Percentiles rank a stretch among this genome's conserved stretches.
Evolutionary conservation across 2,113 vertebrate species (phyloP).

Genomic region (Pseudorhombus dupliciocellatus): DNA sequence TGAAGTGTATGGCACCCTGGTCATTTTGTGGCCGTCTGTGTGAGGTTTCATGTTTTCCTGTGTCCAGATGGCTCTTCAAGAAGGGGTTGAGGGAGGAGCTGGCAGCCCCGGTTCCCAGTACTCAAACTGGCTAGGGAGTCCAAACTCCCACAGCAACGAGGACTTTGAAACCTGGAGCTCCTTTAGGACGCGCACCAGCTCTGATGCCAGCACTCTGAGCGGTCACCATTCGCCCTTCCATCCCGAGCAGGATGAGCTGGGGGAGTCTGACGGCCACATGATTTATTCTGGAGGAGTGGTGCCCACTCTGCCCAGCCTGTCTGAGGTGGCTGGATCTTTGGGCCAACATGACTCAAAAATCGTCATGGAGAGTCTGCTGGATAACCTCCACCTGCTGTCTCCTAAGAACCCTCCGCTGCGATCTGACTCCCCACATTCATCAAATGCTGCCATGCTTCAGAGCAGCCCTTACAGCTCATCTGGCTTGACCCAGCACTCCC

Average conservation of each 20-base stretch:
- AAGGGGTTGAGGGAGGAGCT: slow-evolving; percentile 83
- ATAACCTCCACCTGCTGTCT: slow-evolving; percentile 94
- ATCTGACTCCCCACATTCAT: slow-evolving; percentile 86
- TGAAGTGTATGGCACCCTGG: background rate
- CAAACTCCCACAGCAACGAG: slow-evolving; percentile 93
- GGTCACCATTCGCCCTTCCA: slow-evolving; percentile 93
- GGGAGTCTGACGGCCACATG: slow-evolving; percentile 89
- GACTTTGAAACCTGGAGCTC: slow-evolving; percentile 95
- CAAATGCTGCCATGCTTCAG: slow-evolving; percentile 88
- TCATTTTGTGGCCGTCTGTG: background rate
- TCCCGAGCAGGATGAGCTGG: slow-evolving; percentile 91
- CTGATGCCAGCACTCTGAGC: slow-evolving; percentile 94
- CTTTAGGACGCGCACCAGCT: slow-evolving; percentile 93
- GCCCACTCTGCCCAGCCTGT: slow-evolving; percentile 90
- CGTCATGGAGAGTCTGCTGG: slow-evolving; percentile 92
- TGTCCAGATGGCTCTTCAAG: slow-evolving; percentile 83
- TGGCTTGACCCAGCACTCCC: slow-evolving; percentile 80
- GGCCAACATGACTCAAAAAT: slow-evolving; percentile 84
- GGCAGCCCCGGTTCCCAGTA: slow-evolving; percentile 91
- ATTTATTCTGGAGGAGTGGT: slow-evolving; percentile 84
- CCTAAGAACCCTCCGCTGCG: slow-evolving; percentile 82
- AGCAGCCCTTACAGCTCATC: slow-evolving; percentile 85
- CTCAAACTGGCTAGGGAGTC: slow-evolving; percentile 94
- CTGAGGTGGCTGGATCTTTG: slow-evolving; percentile 86
- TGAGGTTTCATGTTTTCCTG: slow-evolving; percentile 13